Evolutionary conservation across 2,797 vertebrate species (phyloP).

Genomic region (Buceros bicornis): DNA sequence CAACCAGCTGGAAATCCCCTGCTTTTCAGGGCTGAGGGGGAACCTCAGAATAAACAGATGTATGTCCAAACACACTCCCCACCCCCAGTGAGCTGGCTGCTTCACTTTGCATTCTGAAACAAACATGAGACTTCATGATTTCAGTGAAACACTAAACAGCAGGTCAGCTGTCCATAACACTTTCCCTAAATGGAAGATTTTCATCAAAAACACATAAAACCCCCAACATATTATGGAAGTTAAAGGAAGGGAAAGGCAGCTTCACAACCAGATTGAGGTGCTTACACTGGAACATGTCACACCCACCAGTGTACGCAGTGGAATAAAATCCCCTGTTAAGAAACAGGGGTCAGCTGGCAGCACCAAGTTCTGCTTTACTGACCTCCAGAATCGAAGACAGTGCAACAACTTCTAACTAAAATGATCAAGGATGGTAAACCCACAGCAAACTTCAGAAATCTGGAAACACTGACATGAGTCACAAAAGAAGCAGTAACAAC

Average conservation of each 20-base stretch:
- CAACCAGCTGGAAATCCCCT: slow-evolving; percentile 16
- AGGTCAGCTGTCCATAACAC: background rate
- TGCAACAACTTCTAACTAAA: background rate
- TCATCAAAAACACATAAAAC: background rate
- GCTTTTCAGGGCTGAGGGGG: background rate
- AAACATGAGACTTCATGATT: background rate
- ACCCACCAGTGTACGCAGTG: background rate
- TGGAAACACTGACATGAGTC: background rate
- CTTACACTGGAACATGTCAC: background rate
- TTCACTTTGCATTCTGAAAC: background rate
- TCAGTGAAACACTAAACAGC: background rate
- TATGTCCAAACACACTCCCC: no score
- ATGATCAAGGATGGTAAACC: background rate
- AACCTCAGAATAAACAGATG: background rate
- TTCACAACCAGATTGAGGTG: background rate
- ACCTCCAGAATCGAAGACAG: background rate
- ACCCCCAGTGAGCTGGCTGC: background rate
- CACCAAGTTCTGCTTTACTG: background rate
- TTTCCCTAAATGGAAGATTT: background rate
- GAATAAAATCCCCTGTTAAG: background rate
- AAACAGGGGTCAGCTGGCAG: background rate
- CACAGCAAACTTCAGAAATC: background rate
- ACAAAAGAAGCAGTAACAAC: background rate
- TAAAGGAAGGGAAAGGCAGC: background rate
- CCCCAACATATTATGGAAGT: background rate